Base-by-base conservation (phyloP, 2,888 invertebrate species). In the Drosophila planitibia region DNA sequence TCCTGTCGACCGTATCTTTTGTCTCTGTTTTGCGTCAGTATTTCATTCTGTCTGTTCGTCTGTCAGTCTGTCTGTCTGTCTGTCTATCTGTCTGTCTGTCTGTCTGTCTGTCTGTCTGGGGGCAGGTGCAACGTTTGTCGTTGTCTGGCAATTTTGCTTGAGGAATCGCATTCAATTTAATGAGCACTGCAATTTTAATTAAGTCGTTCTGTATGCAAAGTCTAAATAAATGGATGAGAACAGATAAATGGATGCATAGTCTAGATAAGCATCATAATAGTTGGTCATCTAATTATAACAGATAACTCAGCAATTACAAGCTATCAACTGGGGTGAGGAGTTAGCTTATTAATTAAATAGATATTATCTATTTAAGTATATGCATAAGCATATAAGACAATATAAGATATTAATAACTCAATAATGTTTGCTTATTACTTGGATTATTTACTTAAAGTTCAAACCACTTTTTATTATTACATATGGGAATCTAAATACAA, bases 161-260 rank as follows among this genome's bases (percentile, higher is more conserved):
- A 74, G 74, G 68, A 82, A 78, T 66, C 80, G 76, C 87, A 78
- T 80, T 74, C 74, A 69, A 69, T 81, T 82, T 85, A 85, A 88
- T 88, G 88, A 79, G 83, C 70, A 75, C 66, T 74, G 69, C 60
- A 69, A 64, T 85, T 85, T 85, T 85, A 85, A 85, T 85, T 88
- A 88, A 85, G 85, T 81, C 77, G 44, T 60, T 57, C 60, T 47
- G 22, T 63, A 65, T 66, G 74, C 63, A 65, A 66, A 49, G 59
- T 19, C 39, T 41, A 54, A 55, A 47, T 59, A 72, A 64, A 72
- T 64, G 54, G 70, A 58, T 63, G 60, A n/a, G 55, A 41, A 51
- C 64, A 62, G 60, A 54, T 63, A 47, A 62, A 61, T 55, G 39
- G 47, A 52, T 30, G 55, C 51, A 30, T 12, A 35, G 28, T 33